These are phyloP conservation scores for Anthrax anthrax DNA, from an alignment of 2,888 invertebrate species.

Conservation along the genomic window DNA sequence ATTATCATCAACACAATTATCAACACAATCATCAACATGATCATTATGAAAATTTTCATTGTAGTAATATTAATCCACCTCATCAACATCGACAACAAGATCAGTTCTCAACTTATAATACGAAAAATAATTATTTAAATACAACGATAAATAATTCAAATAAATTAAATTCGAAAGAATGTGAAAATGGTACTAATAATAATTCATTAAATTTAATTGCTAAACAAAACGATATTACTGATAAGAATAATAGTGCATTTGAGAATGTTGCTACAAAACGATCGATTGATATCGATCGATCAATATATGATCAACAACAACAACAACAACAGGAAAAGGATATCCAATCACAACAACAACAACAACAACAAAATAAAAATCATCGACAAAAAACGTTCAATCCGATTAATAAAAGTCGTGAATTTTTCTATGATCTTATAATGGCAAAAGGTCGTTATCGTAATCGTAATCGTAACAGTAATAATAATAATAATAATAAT, in stretches of 20 bases:
- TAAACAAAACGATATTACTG: constrained; percentile 9
- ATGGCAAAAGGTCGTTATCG: constrained; percentile 35
- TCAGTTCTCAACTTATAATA: not conserved
- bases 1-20: not conserved
- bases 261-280: constrained; percentile 7
- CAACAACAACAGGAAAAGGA: constrained; percentile 5
- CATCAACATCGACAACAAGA: not conserved
- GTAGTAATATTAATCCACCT: no score
- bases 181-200: not conserved
- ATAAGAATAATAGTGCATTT: constrained; percentile 8
- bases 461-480: constrained; percentile 21
- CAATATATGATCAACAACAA: constrained; percentile 4
- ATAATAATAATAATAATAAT: constrained; percentile 9
- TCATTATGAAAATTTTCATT: constrained; percentile 5
- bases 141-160: not conserved
- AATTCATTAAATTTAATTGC: not conserved
- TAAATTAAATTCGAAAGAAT: not conserved
- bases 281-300: constrained; percentile 8
- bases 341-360: constrained; percentile 7
- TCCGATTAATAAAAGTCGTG: constrained; percentile 25
- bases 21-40: not conserved
- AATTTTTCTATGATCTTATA: constrained; percentile 27
- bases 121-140: not conserved
- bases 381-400: constrained; percentile 13
- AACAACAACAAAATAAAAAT: not conserved